Evolutionary conservation across 2,113 vertebrate genomes (phyloP), one percentile per base, ranked within the genome.

Genomic region (Eptesicus fuscus): DNA sequence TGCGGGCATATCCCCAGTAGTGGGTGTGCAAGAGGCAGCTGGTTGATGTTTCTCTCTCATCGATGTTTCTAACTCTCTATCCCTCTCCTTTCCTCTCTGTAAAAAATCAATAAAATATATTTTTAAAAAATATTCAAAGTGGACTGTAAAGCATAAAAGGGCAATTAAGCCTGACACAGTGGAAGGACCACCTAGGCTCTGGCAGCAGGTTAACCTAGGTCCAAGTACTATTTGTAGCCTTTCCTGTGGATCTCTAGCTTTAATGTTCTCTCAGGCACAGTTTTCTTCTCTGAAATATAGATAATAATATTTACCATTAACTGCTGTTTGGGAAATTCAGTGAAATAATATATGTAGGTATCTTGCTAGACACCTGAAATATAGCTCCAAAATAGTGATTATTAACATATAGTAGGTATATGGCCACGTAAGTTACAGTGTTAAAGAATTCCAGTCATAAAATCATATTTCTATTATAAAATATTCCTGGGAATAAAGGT

Each of bases 341-440:
- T 73, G 79, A 88, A 47, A 59, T 87, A 8, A 67, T 8, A 1
- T 84, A 18, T 47, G 16, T n/a, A 73, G n/a, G 3, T 70, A 8
- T 82, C n/a, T 69, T 86, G 30, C 32, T 37, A 90, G 73, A 69
- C 1, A 88, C 18, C 40, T 63, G 42, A 80, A 93, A 70, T 35
- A 77, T 20, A 88, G 18, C 40, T 90, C 28, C 83, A 83, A 80
- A 92, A 61, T 83, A 7, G 9, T 76, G 37, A 74, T 86, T 83
- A 22, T 82, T 47, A 79, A 79, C 32, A 76, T 20, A 47, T 67
- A 35, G 9, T 70, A 80, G 28, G 25, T 76, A 28, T 37, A n/a
- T 69, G 22, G 87, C 44, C 53, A 78, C 9, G 32, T 74, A 65
- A 69, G 42, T 42, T 30, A 56, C 10, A 25, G 65, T 77, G n/a